Conservation (phyloP, 2,888 invertebrate species). For the Limnephilus rhombicus region DNA sequence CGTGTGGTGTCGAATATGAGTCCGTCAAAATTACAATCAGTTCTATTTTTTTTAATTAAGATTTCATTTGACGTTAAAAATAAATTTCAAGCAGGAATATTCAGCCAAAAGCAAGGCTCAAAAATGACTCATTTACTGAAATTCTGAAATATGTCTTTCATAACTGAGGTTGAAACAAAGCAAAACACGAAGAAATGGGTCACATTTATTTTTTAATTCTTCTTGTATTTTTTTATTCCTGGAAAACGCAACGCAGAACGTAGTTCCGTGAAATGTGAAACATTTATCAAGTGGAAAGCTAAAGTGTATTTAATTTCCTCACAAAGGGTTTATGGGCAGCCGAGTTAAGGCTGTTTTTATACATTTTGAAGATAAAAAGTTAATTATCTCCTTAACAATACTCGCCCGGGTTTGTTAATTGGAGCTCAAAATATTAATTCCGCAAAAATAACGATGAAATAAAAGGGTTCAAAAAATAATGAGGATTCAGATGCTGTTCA, state of each 20-base stretch:
- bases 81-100: no score
- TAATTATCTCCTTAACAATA: slow-evolving; percentile 40
- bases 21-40: no score
- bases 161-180: background rate
- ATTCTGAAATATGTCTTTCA: no score
- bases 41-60: no score
- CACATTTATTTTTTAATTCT: background rate
- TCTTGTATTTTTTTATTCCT: background rate
- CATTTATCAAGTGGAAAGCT: slow-evolving; percentile 3
- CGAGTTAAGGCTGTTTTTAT: slow-evolving; percentile 19
- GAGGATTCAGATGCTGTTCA: background rate
- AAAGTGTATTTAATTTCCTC: slow-evolving; percentile 28
- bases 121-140: no score
- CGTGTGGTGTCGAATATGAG: no score
- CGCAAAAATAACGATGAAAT: background rate
- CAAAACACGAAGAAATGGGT: background rate
- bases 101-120: no score
- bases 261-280: background rate
- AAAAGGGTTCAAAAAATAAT: background rate
- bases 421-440: slow-evolving; percentile 16
- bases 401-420: slow-evolving; percentile 30
- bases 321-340: background rate
- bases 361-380: slow-evolving; percentile 40
- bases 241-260: background rate
- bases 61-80: no score